phyloP scores from a whole-genome alignment of 2,113 vertebrate genomes.

The Thermophis baileyi region DNA sequence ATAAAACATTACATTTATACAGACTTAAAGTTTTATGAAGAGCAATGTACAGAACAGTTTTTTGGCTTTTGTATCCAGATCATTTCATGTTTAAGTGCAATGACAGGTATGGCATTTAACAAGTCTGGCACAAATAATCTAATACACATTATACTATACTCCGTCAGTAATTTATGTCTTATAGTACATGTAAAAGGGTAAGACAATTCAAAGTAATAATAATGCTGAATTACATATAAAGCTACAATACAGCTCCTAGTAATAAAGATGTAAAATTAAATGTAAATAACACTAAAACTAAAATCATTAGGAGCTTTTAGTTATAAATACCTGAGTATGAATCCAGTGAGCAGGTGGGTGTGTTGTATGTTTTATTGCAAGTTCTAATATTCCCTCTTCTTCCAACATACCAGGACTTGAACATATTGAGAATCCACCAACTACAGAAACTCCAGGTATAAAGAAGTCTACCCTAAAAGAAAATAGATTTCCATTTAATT shows the following conservation, averaged over 20 bases:
- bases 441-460: slow-evolving; percentile 85
- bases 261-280: neutral
- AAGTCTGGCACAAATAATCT: neutral
- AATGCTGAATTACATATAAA: neutral
- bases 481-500: neutral
- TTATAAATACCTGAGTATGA: slow-evolving; percentile 79
- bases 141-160: neutral
- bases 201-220: neutral
- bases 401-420: slow-evolving; percentile 84
- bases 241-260: neutral
- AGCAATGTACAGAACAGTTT: neutral
- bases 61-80: neutral
- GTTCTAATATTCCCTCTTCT: slow-evolving; percentile 81
- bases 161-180: neutral
- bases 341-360: slow-evolving; percentile 92
- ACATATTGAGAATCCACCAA: slow-evolving; percentile 95
- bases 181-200: neutral
- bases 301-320: neutral
- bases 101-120: neutral
- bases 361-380: slow-evolving; percentile 85
- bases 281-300: neutral
- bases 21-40: neutral
- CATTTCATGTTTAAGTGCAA: neutral
- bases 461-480: slow-evolving; percentile 89
- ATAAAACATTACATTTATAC: neutral